phyloP scores from a whole-genome alignment of 2,888 invertebrate species.

The Scaptomyza polygonia region DNA sequence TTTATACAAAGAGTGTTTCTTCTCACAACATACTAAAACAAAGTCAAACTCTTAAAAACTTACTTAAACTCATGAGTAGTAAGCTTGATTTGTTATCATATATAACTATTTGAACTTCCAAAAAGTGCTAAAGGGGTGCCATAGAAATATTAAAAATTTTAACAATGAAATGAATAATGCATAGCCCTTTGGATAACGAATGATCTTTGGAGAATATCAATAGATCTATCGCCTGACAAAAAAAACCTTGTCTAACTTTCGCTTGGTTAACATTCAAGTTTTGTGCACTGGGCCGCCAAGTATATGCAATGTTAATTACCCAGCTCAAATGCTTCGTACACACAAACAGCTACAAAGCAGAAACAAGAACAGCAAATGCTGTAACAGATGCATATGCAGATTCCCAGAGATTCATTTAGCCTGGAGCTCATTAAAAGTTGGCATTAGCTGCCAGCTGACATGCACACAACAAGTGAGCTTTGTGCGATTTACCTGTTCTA shows the following conservation, averaged over 20 bases:
- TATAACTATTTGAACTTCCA: no score
- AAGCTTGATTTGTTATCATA: no score
- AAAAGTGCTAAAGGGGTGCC: no score
- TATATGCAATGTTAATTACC: constrained; percentile 47
- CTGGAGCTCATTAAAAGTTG: constrained; percentile 48
- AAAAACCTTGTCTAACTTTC: no score
- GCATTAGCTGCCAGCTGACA: constrained; percentile 25
- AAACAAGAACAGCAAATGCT: constrained; percentile 2
- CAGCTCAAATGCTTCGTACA: constrained; percentile 23
- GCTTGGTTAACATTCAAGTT: constrained; percentile 5
- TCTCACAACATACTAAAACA: background rate
- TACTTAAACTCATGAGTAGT: background rate
- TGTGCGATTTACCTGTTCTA: background rate
- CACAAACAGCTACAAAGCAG: background rate
- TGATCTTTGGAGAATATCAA: background rate
- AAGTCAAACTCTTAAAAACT: background rate
- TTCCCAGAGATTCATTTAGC: constrained; percentile 8
- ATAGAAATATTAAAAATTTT: no score
- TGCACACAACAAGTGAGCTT: constrained; percentile 28
- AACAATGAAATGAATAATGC: background rate
- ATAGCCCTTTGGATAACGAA: background rate
- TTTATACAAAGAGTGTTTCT: background rate
- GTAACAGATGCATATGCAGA: constrained; percentile 2
- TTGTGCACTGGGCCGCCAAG: constrained; percentile 7
- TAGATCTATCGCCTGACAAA: no score